phyloP scores from a whole-genome alignment of 1,140 invertebrate genomes.

The Aphaenogaster floridana region DNA sequence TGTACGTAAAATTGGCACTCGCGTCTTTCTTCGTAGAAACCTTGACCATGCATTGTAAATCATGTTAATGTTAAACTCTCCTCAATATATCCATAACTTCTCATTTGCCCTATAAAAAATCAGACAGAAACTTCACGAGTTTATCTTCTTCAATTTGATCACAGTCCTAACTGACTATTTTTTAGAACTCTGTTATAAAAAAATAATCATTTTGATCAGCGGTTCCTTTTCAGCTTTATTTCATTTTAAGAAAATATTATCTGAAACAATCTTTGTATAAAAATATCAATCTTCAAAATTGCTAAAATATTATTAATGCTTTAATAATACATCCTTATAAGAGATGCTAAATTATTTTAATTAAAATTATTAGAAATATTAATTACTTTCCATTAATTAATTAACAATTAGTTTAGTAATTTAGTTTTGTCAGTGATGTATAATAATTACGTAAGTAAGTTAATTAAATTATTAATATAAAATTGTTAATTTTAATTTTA shows the following conservation, averaged over 20 bases:
- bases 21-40: background rate
- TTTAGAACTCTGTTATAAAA: background rate
- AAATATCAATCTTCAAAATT: background rate
- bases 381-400: constrained; percentile 6
- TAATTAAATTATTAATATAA: background rate
- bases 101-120: background rate
- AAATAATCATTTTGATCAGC: background rate
- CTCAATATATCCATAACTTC: background rate
- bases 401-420: background rate
- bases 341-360: background rate
- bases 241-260: background rate
- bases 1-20: background rate
- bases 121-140: background rate
- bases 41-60: no score
- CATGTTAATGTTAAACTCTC: constrained; percentile 11
- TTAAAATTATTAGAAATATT: background rate
- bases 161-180: background rate
- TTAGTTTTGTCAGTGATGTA: background rate
- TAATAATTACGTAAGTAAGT: background rate
- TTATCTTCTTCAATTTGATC: background rate
- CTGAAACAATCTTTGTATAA: background rate
- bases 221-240: background rate
- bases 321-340: background rate
- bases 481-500: background rate
- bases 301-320: background rate